These are phyloP conservation scores for Glaucopsyche alexis DNA, from an alignment of 2,888 invertebrate genomes.

Conservation along the genomic window DNA sequence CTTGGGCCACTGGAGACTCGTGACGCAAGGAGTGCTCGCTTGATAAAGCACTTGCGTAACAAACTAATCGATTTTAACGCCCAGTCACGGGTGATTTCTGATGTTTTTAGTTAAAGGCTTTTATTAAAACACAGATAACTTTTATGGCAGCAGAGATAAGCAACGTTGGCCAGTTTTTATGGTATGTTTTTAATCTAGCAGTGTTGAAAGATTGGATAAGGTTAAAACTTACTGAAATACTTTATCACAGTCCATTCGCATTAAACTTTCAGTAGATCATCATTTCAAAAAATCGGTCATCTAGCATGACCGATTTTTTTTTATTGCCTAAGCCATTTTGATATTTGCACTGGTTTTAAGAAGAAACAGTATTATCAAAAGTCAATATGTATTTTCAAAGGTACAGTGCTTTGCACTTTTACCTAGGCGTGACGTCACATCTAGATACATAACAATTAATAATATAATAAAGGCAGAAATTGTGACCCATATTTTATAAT, in stretches of 20 bases:
- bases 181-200: background rate
- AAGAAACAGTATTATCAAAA: too few relatives aligned
- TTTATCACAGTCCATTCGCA: background rate
- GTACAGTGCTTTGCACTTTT: too few relatives aligned
- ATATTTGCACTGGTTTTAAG: too few relatives aligned
- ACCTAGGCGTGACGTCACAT: too few relatives aligned
- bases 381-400: too few relatives aligned
- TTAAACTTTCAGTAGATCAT: too few relatives aligned
- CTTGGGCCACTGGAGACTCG: constrained; percentile 49
- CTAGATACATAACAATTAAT: too few relatives aligned
- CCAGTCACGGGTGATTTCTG: constrained; percentile 61
- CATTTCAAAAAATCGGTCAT: too few relatives aligned
- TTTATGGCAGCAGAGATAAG: constrained; percentile 2
- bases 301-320: too few relatives aligned
- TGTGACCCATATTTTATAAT: too few relatives aligned
- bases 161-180: background rate
- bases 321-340: too few relatives aligned
- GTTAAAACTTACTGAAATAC: background rate
- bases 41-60: constrained; percentile 72
- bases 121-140: constrained; percentile 16
- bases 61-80: constrained; percentile 74
- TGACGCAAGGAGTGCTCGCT: constrained; percentile 65
- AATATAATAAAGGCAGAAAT: too few relatives aligned
- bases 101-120: constrained; percentile 1
- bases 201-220: background rate